These are phyloP conservation scores for Lacanobia oleracea DNA, from an alignment of 2,888 invertebrate species.

Conservation along the genomic window DNA sequence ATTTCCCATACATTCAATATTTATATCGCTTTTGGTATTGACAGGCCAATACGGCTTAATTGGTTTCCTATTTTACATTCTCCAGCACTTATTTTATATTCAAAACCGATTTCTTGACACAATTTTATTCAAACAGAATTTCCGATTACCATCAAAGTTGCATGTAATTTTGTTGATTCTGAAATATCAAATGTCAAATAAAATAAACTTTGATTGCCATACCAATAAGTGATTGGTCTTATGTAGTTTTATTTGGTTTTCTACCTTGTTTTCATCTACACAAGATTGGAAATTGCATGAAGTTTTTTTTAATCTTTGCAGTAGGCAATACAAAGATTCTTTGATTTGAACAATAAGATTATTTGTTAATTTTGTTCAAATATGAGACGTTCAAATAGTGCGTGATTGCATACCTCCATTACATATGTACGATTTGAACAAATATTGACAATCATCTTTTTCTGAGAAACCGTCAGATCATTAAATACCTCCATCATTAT, in stretches of 20 bases:
- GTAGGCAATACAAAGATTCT: conserved; percentile 20
- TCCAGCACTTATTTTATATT: conserved; percentile 37
- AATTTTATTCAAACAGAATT: conserved; percentile 46
- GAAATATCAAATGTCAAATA: conserved; percentile 63
- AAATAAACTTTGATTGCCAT: conserved; percentile 50
- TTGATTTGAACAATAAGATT: conserved; percentile 49
- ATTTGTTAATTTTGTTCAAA: conserved; percentile 57
- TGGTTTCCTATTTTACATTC: conserved; percentile 43
- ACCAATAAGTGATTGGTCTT: conserved; percentile 29
- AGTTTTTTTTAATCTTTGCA: background rate
- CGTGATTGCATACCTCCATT: conserved; percentile 45
- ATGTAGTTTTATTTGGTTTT: background rate
- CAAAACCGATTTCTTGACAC: conserved; percentile 54
- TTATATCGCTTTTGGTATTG: conserved; percentile 22
- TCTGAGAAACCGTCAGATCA: conserved; percentile 42
- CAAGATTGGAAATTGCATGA: conserved; percentile 22
- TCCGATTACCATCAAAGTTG: conserved; percentile 43
- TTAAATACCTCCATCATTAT: conserved; percentile 44
- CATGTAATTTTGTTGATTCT: conserved; percentile 54
- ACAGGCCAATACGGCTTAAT: conserved; percentile 41
- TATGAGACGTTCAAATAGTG: conserved; percentile 49
- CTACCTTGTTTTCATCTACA: rapidly evolving
- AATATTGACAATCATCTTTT: conserved; percentile 60
- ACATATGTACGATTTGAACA: conserved; percentile 41
- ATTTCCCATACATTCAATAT: conserved; percentile 37